These are phyloP conservation scores for Nomada ferruginata DNA, from an alignment of 2,888 invertebrate genomes.

Conservation along the genomic window DNA sequence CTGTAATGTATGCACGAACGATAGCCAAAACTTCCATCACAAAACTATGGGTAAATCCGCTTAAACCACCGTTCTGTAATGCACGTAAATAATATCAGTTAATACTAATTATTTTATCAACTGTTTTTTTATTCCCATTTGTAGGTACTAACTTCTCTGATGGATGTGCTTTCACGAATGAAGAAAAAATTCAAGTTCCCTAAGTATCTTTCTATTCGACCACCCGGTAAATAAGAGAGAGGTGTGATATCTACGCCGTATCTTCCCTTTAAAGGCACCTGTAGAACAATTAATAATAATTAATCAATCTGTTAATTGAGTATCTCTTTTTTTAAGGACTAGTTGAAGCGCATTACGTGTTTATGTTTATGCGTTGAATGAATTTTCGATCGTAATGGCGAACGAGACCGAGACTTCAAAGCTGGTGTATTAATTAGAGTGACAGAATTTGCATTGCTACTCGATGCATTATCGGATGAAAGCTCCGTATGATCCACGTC, in stretches of 20 bases:
- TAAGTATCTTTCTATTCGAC: constrained; percentile 91
- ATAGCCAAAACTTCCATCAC: constrained; percentile 97
- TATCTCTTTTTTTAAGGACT: not conserved
- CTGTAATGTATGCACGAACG: constrained; percentile 95
- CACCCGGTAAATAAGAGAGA: constrained; percentile 91
- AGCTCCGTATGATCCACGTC: constrained; percentile 89
- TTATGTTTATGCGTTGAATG: constrained; percentile 78
- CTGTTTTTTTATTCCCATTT: not conserved
- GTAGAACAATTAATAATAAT: constrained; percentile 19
- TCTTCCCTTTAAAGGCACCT: constrained; percentile 85
- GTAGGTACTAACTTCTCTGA: constrained; percentile 88
- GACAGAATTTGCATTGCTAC: constrained; percentile 65
- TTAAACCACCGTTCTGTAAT: constrained; percentile 92
- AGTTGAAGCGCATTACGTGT: constrained; percentile 72
- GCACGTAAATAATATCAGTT: not conserved
- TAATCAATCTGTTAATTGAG: not conserved
- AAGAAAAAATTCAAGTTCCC: constrained; percentile 97
- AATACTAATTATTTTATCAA: not conserved
- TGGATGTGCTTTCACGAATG: constrained; percentile 96
- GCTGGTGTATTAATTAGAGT: constrained; percentile 77
- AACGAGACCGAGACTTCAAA: constrained; percentile 85
- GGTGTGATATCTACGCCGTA: constrained; percentile 93
- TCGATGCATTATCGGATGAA: constrained; percentile 58
- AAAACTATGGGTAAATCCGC: constrained; percentile 97
- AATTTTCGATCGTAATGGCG: constrained; percentile 85